A percentile compares a stretch with the other conserved stretches of the same genome.
These are phyloP conservation scores for Hypomesus transpacificus DNA, from an alignment of 2,113 vertebrate species.

Conservation along the genomic window DNA sequence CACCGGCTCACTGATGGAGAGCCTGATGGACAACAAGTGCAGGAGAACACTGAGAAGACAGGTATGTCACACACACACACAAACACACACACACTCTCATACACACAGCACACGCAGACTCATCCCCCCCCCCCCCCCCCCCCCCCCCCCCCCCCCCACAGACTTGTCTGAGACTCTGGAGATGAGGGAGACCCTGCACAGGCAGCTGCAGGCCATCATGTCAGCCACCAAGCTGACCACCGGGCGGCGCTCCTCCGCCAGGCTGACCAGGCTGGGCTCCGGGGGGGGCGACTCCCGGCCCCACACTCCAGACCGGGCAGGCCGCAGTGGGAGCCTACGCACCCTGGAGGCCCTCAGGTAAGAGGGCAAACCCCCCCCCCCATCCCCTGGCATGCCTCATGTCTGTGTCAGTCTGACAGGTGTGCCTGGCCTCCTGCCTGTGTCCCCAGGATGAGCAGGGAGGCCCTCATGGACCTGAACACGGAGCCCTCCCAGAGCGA, in stretches of 20 bases:
- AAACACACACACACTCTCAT: background rate
- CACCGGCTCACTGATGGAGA: constrained; percentile 43
- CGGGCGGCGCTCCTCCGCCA: constrained; percentile 74
- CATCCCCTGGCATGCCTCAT: background rate
- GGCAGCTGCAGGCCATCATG: constrained; percentile 95
- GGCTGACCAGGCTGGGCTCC: constrained; percentile 69
- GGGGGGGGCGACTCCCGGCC: constrained; percentile 74
- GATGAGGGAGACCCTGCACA: constrained; percentile 93
- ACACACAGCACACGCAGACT: background rate
- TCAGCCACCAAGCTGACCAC: constrained; percentile 85
- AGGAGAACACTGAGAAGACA: constrained; percentile 66
- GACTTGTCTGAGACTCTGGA: constrained; percentile 83
- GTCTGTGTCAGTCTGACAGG: background rate
- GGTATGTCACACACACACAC: constrained; percentile 63
- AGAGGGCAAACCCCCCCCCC: background rate
- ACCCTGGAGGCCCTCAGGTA: constrained; percentile 91
- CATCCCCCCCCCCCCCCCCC: background rate
- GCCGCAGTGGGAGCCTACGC: constrained; percentile 78
- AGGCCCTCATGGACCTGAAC: constrained; percentile 77
- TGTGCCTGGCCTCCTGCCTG: background rate
- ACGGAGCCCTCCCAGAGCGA: constrained; percentile 95
- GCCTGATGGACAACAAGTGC: constrained; percentile 41
- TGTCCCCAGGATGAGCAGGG: constrained; percentile 77
- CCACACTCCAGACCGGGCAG: constrained; percentile 69
- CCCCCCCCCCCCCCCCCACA: constrained; percentile 10